These are phyloP conservation scores for Drosophila miranda DNA, from an alignment of 1,140 invertebrate genomes.

Conservation along the genomic window DNA sequence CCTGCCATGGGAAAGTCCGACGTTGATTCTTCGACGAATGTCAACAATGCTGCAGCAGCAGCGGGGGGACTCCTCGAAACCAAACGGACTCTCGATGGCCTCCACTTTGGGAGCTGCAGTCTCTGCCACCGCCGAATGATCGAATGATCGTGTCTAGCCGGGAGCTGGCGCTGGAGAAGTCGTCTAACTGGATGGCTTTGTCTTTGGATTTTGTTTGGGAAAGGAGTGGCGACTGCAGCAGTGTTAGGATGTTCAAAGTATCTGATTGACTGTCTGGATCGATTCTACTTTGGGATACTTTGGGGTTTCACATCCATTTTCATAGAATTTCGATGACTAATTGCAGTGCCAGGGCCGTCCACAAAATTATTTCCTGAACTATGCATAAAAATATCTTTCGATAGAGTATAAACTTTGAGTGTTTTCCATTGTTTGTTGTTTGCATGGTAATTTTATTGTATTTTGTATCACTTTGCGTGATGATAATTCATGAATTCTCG, in stretches of 20 bases:
- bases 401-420: background rate
- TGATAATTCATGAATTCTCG: conserved; percentile 50
- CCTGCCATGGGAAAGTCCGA: conserved; percentile 53
- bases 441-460: conserved; percentile 13
- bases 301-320: too few species aligned
- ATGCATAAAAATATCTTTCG: background rate
- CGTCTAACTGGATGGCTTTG: conserved; percentile 37
- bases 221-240: background rate
- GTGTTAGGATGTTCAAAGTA: conserved; percentile 21
- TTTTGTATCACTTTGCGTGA: conserved; percentile 45
- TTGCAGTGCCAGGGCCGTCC: too few species aligned
- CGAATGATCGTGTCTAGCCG: conserved; percentile 41
- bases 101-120: conserved; percentile 28
- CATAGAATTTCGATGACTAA: background rate
- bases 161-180: conserved; percentile 11
- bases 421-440: conserved; percentile 20
- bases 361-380: background rate
- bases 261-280: conserved; percentile 3
- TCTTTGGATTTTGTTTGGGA: conserved; percentile 3
- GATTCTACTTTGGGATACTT: background rate
- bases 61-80: background rate
- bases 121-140: background rate
- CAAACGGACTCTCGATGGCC: conserved; percentile 27
- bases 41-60: conserved; percentile 26
- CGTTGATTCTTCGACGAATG: conserved; percentile 33